Percentiles rank a stretch among this genome's conserved stretches.
Evolutionary conservation across 2,888 invertebrate species (phyloP).

Genomic region (Amphipoea lucens): DNA sequence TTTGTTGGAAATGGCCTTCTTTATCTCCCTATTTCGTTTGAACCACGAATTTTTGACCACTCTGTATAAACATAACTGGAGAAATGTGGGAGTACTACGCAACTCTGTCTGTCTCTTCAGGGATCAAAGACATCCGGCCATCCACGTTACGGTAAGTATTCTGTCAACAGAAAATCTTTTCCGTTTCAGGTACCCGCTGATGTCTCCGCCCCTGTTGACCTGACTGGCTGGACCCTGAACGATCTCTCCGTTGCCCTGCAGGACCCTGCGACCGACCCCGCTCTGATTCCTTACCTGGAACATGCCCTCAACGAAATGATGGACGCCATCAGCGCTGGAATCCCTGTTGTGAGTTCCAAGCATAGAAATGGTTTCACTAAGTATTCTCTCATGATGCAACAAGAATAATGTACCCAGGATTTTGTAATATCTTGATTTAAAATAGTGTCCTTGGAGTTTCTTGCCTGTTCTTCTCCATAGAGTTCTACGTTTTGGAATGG

Average conservation of each 20-base stretch:
- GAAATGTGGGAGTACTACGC: no score
- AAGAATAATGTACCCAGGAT: no score
- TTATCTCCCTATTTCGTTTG: no score
- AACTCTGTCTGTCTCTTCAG: not conserved
- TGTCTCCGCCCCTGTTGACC: conserved; percentile 68
- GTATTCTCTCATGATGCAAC: not conserved
- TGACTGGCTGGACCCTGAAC: conserved; percentile 73
- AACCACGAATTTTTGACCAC: no score
- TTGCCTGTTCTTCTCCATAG: no score
- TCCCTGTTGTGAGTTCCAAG: conserved; percentile 68
- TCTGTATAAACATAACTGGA: not conserved
- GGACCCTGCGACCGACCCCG: conserved; percentile 73
- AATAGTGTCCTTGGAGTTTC: no score
- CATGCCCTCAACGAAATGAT: conserved; percentile 77
- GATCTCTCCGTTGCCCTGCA: conserved; percentile 75
- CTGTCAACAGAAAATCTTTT: not conserved
- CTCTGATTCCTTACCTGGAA: conserved; percentile 74
- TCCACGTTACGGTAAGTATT: not conserved
- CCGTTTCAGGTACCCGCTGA: conserved; percentile 61
- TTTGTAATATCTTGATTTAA: no score
- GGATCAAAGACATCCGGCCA: not conserved
- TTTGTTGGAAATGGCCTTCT: no score
- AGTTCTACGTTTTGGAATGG: no score
- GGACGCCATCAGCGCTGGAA: conserved; percentile 70
- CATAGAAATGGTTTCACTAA: not conserved